Evolutionary conservation across 2,888 invertebrate species (phyloP).

Genomic region (Phaedon cochleariae): DNA sequence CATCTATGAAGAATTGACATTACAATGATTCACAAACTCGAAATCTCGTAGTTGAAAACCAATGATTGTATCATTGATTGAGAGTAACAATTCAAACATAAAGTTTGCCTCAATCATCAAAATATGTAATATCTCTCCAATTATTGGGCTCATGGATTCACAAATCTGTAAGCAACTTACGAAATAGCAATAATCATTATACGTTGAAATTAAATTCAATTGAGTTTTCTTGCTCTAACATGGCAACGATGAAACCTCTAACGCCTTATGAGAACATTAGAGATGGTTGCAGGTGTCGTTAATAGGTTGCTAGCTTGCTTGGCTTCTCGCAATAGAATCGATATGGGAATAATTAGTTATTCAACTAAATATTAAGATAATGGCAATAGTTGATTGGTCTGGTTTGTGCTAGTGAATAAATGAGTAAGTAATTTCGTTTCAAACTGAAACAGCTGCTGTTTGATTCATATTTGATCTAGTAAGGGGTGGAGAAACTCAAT

Average conservation of each 20-base stretch:
- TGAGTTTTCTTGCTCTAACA: not conserved
- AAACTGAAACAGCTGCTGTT: not conserved
- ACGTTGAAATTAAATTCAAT: not conserved
- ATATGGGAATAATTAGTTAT: not conserved
- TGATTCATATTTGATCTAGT: not conserved
- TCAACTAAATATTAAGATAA: not conserved
- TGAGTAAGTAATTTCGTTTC: not conserved
- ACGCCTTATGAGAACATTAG: not conserved
- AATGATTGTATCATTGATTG: too few relatives aligned
- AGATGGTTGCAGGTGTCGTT: not conserved
- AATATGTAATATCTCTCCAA: too few relatives aligned
- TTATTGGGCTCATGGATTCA: too few relatives aligned
- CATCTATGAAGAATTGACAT: too few relatives aligned
- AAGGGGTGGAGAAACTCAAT: not conserved
- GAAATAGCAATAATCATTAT: too few relatives aligned
- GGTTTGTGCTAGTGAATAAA: not conserved
- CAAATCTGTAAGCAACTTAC: too few relatives aligned
- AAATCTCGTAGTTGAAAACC: too few relatives aligned
- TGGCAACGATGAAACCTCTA: not conserved
- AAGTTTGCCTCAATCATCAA: too few relatives aligned
- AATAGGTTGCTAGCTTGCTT: not conserved
- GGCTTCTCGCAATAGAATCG: not conserved
- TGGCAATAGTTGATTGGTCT: not conserved
- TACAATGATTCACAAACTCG: too few relatives aligned
- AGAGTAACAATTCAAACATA: too few relatives aligned